phyloP scores from a whole-genome alignment of 2,797 vertebrate genomes.

The Phrynocephalus vlangalii region DNA sequence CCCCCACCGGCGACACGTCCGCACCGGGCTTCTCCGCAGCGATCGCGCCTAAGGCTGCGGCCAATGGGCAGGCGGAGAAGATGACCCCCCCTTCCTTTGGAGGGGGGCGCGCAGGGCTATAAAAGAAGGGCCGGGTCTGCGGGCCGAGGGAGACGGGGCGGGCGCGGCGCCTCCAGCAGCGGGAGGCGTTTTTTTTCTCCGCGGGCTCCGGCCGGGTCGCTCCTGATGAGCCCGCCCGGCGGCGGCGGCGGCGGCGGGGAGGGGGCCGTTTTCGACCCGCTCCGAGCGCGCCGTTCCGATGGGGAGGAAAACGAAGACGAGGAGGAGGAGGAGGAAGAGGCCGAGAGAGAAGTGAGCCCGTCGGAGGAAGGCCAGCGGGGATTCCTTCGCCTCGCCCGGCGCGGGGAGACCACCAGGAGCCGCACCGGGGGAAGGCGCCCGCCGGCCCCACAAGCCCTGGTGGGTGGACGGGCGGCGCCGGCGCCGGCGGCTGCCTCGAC shows the following conservation, averaged over 20 bases:
- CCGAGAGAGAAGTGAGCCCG: too few relatives aligned
- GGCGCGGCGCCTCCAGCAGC: too few relatives aligned
- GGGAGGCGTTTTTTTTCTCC: neutral
- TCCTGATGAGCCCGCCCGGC: constrained; percentile 50
- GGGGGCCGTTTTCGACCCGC: neutral
- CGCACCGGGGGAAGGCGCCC: neutral
- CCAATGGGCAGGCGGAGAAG: neutral
- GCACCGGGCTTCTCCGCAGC: too few relatives aligned
- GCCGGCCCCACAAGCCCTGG: constrained; percentile 24
- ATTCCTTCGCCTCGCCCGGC: constrained; percentile 9
- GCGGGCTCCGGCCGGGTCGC: neutral
- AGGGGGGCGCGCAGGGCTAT: neutral
- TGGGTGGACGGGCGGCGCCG: neutral
- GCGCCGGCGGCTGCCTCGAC: neutral
- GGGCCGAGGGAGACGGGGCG: too few relatives aligned
- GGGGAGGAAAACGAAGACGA: constrained; percentile 68
- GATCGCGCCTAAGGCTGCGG: neutral
- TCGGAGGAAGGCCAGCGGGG: constrained; percentile 68
- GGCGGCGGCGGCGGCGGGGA: neutral
- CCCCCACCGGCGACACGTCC: neutral
- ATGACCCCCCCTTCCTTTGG: neutral
- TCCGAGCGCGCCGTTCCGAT: constrained; percentile 25
- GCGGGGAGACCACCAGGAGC: too few relatives aligned
- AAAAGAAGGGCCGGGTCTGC: neutral
- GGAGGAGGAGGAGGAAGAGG: constrained; percentile 66